Evolutionary conservation across 23 tunicate genomes (phyloP).

Genomic region (Halocynthia roretzi): DNA sequence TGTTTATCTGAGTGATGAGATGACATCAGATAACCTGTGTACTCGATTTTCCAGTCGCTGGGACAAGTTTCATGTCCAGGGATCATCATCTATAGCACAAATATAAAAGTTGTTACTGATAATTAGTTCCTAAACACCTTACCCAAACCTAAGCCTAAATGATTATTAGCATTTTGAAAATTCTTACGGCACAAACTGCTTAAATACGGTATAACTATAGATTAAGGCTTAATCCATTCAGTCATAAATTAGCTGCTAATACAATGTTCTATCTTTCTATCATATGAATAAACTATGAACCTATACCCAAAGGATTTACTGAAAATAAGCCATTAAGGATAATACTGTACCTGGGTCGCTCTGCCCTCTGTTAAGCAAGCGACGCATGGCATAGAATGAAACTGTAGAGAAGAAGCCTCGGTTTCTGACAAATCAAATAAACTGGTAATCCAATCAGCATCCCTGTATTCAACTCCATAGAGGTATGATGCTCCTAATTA

Average conservation of each 20-base stretch:
- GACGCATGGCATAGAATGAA: slow-evolving; percentile 34
- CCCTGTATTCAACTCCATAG: slow-evolving; percentile 37
- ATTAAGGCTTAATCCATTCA: not conserved
- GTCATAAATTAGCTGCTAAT: no score
- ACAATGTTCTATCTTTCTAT: no score
- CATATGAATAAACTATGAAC: no score
- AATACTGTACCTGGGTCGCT: slow-evolving; percentile 20
- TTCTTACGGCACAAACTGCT: not conserved
- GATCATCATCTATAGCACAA: slow-evolving; percentile 24
- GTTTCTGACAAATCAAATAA: slow-evolving; percentile 35
- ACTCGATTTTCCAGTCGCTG: slow-evolving; percentile 13
- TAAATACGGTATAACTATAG: not conserved
- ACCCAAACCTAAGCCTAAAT: not conserved
- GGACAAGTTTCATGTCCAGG: slow-evolving; percentile 45
- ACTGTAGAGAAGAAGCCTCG: slow-evolving; percentile 1
- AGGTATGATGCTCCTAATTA: slow-evolving; percentile 21
- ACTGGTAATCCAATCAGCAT: slow-evolving; percentile 9
- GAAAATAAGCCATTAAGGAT: not conserved
- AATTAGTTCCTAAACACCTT: not conserved
- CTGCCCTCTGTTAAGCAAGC: slow-evolving; percentile 16
- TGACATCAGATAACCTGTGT: slow-evolving; percentile 22
- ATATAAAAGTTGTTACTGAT: no score
- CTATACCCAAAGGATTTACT: not conserved
- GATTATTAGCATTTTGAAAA: not conserved
- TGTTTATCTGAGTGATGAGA: slow-evolving; percentile 27